Base-by-base conservation (phyloP, 2,888 invertebrate species). In the Pandemis cinnamomeana region DNA sequence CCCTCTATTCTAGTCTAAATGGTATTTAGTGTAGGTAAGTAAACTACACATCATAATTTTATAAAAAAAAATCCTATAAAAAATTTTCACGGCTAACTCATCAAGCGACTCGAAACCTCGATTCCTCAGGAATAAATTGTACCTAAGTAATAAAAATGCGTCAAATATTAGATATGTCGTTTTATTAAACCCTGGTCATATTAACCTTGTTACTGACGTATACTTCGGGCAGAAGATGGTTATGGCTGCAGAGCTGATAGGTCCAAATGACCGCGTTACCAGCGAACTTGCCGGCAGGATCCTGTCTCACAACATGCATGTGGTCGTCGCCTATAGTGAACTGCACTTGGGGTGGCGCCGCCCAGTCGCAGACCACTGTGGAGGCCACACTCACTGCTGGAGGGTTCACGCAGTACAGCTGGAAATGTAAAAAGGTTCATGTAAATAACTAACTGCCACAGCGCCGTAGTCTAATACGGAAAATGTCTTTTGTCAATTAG, bases 361-460 rank as follows among this genome's bases (percentile, higher is more conserved):
- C 85, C 92, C 92, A 92, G 78, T 93, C 93, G 81, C 92, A 93
- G 0, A 92, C 91, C 0, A 82, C 82, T 0, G 91, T 88, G 61
- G 86, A 84, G 0, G 85, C 91, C 67, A 87, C 89, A 70, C 87
- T 87, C 10, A 92, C 89, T 1, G 86, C 79, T 0, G 91, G 77
- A 0, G 92, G 92, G 61, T 88, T 89, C 2, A 90, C 64, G 80
- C 92, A 93, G 81, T 79, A 90, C 81, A 93, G 79, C 92, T 93
- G 81, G 0, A 89, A 86, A 55, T 51, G n/a, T 46, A 11, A 36
- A 36, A 36, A 36, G 1, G 46, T 46, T 46, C 46, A 46, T 46
- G 46, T 46, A 10, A 46, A 46, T 11, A 46, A 46, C 46, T 46
- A 46, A 46, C 20, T 20, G 20, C 11, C n/a, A n/a, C 6, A n/a